phyloP scores from a whole-genome alignment of 2,797 vertebrate genomes.

The Pangasius macronema region DNA sequence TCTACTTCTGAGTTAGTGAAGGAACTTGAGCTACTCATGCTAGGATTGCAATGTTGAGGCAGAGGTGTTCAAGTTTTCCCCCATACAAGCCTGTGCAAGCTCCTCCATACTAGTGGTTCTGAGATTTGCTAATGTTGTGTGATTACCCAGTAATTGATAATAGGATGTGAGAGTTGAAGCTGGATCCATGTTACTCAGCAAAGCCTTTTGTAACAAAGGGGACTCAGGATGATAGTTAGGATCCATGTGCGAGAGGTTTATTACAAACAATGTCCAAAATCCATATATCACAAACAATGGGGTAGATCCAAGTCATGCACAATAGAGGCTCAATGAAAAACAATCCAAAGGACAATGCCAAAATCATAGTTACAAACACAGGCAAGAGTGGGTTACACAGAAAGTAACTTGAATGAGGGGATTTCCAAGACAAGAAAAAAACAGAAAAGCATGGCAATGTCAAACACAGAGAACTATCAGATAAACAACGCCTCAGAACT shows the following conservation, averaged over 20 bases:
- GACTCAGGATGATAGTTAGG: background rate
- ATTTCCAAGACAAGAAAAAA: background rate
- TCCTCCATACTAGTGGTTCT: background rate
- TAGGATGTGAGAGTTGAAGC: background rate
- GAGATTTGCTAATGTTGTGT: background rate
- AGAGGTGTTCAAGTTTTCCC: too few species aligned
- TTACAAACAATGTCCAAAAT: background rate
- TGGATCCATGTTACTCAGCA: background rate
- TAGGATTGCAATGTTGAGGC: too few species aligned
- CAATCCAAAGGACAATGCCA: background rate
- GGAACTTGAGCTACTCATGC: background rate
- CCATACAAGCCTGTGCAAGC: too few species aligned
- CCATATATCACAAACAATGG: background rate
- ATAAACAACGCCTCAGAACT: background rate
- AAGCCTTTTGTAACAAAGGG: background rate
- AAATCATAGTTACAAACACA: background rate
- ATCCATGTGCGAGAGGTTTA: background rate
- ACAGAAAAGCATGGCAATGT: background rate
- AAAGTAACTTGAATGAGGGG: background rate
- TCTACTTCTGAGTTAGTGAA: background rate
- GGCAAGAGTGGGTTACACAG: background rate
- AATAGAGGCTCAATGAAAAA: background rate
- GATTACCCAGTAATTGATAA: background rate
- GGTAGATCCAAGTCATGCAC: background rate
- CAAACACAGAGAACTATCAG: background rate